phyloP scores from a whole-genome alignment of 2,797 vertebrate genomes.

The Otolemur crassicaudatus region DNA sequence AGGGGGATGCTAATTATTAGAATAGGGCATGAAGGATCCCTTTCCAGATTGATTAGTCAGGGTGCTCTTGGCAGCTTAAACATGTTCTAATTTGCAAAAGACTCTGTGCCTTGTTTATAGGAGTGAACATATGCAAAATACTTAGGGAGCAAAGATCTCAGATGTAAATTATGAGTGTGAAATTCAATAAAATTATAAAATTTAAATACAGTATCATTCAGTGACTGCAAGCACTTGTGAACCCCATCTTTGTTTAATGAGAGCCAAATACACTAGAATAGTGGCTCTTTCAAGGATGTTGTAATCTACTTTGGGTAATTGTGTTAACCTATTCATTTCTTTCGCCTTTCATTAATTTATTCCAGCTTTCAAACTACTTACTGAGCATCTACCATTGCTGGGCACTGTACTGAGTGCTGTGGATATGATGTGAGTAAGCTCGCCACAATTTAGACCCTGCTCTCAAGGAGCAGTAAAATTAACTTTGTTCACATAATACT shows the following conservation, averaged over 20 bases:
- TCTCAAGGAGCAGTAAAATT: background rate
- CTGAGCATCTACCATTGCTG: background rate
- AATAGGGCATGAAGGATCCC: no score
- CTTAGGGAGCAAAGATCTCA: background rate
- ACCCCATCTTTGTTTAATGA: background rate
- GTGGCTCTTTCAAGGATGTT: background rate
- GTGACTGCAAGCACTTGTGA: background rate
- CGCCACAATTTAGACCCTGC: background rate
- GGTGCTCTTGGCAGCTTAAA: background rate
- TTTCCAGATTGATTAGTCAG: background rate
- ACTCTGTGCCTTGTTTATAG: background rate
- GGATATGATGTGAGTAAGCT: accelerated
- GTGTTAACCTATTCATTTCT: background rate
- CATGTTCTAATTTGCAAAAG: background rate
- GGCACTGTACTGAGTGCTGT: background rate
- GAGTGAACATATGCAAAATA: background rate
- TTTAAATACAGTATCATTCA: background rate
- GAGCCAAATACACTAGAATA: background rate
- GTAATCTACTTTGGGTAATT: background rate
- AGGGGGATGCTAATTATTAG: background rate
- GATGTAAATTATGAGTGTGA: background rate
- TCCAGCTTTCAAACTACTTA: background rate
- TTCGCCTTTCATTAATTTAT: background rate
- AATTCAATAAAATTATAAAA: background rate
- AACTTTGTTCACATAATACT: background rate